Evolutionary conservation across 2,113 vertebrate genomes (phyloP).

Genomic region (Mystacornis crossleyi): DNA sequence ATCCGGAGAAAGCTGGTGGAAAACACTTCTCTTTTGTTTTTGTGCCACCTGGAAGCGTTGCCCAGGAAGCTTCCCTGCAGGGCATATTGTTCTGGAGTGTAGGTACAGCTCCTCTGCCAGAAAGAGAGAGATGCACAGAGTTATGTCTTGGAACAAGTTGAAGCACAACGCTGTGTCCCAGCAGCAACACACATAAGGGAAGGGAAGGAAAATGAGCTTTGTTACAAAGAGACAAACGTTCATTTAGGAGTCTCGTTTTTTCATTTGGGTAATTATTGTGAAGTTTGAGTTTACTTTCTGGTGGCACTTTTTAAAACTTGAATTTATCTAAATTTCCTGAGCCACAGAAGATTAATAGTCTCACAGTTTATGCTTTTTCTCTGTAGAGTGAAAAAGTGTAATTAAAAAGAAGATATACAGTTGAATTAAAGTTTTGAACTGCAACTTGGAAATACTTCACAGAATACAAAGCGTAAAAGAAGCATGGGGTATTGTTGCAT

Average conservation of each 20-base stretch:
- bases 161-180: background rate
- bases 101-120: background rate
- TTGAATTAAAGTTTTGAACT: background rate
- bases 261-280: background rate
- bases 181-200: background rate
- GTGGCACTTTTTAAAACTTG: background rate
- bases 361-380: background rate
- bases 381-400: background rate
- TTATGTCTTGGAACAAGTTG: background rate
- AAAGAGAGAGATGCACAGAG: background rate
- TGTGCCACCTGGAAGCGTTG: constrained; percentile 44
- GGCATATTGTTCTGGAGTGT: background rate
- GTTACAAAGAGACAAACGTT: background rate
- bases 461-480: background rate
- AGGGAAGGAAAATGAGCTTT: background rate
- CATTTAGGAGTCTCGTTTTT: background rate
- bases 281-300: background rate
- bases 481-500: background rate
- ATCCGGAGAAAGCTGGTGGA: constrained; percentile 27
- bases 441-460: background rate
- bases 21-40: constrained; percentile 68
- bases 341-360: background rate
- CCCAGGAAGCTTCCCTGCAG: background rate
- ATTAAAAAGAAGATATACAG: background rate
- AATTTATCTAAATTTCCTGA: background rate